Evolutionary conservation across 2,113 vertebrate species (phyloP).

Genomic region (Morone chrysops): DNA sequence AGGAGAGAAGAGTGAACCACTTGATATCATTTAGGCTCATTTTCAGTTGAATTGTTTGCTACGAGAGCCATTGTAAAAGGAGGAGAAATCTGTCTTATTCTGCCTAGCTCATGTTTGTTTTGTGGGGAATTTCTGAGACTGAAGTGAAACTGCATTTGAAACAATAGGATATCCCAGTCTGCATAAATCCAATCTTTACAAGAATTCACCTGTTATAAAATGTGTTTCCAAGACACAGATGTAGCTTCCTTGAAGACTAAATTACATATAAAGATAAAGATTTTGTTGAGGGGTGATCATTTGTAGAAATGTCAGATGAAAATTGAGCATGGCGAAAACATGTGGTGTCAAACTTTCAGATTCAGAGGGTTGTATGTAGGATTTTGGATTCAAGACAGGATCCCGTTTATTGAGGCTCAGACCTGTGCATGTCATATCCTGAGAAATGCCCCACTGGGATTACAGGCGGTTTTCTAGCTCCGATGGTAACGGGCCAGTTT

Average conservation of each 20-base stretch:
- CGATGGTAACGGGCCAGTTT: background rate
- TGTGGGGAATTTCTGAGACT: background rate
- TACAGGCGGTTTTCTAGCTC: background rate
- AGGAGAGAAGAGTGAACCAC: background rate
- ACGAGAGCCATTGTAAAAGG: background rate
- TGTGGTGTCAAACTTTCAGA: background rate
- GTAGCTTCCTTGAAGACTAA: background rate
- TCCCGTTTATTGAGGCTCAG: background rate
- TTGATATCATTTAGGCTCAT: conserved; percentile 1
- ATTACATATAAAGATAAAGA: background rate
- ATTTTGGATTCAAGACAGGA: background rate
- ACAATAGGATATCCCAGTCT: conserved; percentile 20
- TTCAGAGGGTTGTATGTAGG: background rate
- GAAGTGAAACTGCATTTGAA: background rate
- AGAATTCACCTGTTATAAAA: conserved; percentile 1
- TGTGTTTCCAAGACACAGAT: background rate
- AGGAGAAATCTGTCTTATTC: background rate
- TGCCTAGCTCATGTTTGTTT: background rate
- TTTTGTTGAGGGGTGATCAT: background rate
- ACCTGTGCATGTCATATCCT: background rate
- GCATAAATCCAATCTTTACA: conserved; percentile 12
- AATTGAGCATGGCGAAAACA: too few species aligned
- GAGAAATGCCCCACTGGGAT: background rate
- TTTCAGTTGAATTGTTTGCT: background rate
- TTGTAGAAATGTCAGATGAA: background rate